Conservation (phyloP, 2,888 invertebrate species). For the Corythucha ciliata region DNA sequence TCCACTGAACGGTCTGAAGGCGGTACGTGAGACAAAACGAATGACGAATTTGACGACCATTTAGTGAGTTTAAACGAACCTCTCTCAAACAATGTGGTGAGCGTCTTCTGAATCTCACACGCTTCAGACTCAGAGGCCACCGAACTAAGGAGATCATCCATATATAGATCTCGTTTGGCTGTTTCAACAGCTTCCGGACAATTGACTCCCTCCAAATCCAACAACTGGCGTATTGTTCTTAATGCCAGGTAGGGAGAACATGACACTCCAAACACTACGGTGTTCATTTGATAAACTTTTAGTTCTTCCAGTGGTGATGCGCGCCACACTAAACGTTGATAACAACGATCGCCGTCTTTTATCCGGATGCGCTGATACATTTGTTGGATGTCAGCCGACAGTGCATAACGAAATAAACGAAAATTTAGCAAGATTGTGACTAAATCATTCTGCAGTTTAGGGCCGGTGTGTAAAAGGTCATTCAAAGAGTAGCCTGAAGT, state of each 20-base stretch:
- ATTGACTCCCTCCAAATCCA: neutral
- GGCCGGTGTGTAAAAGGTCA: too few species aligned
- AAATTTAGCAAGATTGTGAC: too few species aligned
- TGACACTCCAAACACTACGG: conserved; percentile 4
- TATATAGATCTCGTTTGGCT: neutral
- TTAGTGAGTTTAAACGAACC: conserved; percentile 19
- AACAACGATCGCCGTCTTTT: neutral
- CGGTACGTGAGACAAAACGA: neutral
- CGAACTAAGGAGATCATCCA: conserved; percentile 19
- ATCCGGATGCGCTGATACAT: neutral
- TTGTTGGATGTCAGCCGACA: neutral
- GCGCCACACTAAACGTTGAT: neutral
- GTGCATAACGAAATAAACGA: neutral
- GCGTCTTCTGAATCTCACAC: neutral
- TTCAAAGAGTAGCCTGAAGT: conserved; percentile 2
- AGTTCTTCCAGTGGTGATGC: neutral
- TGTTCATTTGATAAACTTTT: neutral
- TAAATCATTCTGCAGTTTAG: too few species aligned
- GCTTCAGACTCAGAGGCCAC: conserved; percentile 8
- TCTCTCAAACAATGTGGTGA: conserved; percentile 4
- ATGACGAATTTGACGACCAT: conserved; percentile 13
- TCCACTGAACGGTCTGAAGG: neutral
- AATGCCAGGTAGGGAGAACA: conserved; percentile 6
- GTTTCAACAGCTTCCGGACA: neutral
- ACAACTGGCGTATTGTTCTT: conserved; percentile 1